Evolutionary conservation across 2,113 vertebrate genomes (phyloP).

Genomic region (Gorilla gorilla): DNA sequence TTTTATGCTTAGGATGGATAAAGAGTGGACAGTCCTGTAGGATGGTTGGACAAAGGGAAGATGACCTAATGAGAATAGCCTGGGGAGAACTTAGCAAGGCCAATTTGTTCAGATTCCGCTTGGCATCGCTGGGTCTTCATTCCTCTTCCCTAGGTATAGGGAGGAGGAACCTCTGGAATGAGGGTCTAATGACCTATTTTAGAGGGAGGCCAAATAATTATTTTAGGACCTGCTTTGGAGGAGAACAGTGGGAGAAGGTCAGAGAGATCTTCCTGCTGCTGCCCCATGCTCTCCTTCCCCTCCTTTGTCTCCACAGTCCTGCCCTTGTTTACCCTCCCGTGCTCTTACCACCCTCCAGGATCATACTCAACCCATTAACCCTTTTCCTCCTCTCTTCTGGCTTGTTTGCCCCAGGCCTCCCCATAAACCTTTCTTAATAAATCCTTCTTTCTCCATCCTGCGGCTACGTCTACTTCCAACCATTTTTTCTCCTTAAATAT

Average conservation of each 20-base stretch:
- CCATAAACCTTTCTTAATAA: background rate
- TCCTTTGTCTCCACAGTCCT: background rate
- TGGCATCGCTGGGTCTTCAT: background rate
- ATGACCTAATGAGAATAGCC: background rate
- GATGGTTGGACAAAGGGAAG: background rate
- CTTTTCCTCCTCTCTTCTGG: background rate
- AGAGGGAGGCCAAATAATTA: background rate
- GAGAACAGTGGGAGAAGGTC: background rate
- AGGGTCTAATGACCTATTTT: background rate
- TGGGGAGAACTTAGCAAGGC: background rate
- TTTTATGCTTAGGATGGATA: background rate
- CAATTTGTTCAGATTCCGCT: background rate
- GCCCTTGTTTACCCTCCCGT: background rate
- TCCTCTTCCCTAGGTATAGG: background rate
- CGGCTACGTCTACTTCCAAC: background rate
- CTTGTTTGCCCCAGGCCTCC: background rate
- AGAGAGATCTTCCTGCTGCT: background rate
- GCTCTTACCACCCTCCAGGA: background rate
- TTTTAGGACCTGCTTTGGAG: background rate
- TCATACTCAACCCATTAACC: background rate
- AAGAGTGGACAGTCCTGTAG: background rate
- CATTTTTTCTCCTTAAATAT: background rate
- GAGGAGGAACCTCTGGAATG: background rate
- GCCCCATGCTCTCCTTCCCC: background rate
- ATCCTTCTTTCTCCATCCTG: background rate